phyloP scores from a whole-genome alignment of 2,797 vertebrate species.

The Hemitrygon akajei region DNA sequence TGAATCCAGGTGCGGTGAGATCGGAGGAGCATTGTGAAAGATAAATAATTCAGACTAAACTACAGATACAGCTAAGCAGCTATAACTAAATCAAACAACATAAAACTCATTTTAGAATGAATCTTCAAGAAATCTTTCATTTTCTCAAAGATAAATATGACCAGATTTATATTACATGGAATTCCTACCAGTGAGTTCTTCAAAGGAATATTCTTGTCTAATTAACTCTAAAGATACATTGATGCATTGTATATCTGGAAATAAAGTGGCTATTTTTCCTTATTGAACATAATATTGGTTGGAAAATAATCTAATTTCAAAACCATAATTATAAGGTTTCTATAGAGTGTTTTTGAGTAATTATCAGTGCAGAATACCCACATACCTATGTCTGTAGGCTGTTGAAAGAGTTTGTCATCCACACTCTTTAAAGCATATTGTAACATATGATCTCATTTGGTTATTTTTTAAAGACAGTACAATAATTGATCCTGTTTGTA shows the following conservation, averaged over 20 bases:
- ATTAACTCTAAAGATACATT: background rate
- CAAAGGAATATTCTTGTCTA: background rate
- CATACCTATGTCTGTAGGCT: background rate
- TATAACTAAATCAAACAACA: background rate
- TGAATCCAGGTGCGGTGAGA: background rate
- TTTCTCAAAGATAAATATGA: background rate
- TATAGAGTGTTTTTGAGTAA: background rate
- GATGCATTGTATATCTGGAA: background rate
- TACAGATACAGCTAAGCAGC: background rate
- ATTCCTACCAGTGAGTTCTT: background rate
- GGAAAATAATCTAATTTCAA: background rate
- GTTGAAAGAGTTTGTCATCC: background rate
- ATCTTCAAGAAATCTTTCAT: background rate
- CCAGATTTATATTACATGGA: background rate
- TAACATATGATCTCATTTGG: background rate
- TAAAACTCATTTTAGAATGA: background rate
- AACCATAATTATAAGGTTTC: background rate
- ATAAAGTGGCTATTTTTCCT: background rate
- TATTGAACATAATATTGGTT: background rate
- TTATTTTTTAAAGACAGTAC: background rate
- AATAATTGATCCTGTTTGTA: background rate
- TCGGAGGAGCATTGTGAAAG: background rate
- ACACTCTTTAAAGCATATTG: background rate
- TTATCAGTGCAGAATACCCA: background rate
- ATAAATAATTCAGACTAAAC: background rate